A percentile compares a stretch with the other conserved stretches of the same genome.
Evolutionary conservation across 2,888 invertebrate species (phyloP).

Genomic region (Pimpla rufipes): DNA sequence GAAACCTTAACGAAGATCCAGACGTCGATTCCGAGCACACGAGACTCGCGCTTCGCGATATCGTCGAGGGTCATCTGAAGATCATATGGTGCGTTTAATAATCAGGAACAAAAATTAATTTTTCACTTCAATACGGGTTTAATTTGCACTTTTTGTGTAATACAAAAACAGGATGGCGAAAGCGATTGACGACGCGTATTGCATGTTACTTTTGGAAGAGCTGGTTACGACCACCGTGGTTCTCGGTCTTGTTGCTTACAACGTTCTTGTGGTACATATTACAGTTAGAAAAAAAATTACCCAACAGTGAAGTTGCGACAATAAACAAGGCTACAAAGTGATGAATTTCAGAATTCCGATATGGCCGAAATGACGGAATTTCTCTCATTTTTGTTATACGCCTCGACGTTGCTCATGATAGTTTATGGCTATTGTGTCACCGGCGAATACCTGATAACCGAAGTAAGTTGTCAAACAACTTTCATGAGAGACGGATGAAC

Average conservation of each 20-base stretch:
- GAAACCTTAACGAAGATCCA: slow-evolving; percentile 29
- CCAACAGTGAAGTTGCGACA: no score
- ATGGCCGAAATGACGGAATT: slow-evolving; percentile 30
- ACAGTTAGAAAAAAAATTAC: neutral
- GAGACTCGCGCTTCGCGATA: slow-evolving; percentile 38
- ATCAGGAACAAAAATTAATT: neutral
- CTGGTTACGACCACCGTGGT: slow-evolving; percentile 51
- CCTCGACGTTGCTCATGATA: slow-evolving; percentile 13
- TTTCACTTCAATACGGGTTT: neutral
- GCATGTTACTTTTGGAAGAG: slow-evolving; percentile 59
- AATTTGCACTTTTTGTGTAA: neutral
- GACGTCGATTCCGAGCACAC: neutral
- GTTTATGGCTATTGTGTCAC: slow-evolving; percentile 38
- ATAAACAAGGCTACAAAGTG: neutral
- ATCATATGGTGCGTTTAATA: neutral
- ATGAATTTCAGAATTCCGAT: neutral
- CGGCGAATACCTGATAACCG: slow-evolving; percentile 28
- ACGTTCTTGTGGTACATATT: slow-evolving; percentile 53
- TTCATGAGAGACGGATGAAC: neutral
- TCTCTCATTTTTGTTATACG: slow-evolving; percentile 14
- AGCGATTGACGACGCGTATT: slow-evolving; percentile 46
- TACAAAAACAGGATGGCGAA: slow-evolving; percentile 54
- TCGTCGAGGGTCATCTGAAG: slow-evolving; percentile 42
- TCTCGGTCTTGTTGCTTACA: slow-evolving; percentile 57
- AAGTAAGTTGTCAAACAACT: neutral